Evolutionary conservation across 2,797 vertebrate species (phyloP), one percentile per base, ranked within the genome.

Genomic region (Pseudocheirus occidentalis): DNA sequence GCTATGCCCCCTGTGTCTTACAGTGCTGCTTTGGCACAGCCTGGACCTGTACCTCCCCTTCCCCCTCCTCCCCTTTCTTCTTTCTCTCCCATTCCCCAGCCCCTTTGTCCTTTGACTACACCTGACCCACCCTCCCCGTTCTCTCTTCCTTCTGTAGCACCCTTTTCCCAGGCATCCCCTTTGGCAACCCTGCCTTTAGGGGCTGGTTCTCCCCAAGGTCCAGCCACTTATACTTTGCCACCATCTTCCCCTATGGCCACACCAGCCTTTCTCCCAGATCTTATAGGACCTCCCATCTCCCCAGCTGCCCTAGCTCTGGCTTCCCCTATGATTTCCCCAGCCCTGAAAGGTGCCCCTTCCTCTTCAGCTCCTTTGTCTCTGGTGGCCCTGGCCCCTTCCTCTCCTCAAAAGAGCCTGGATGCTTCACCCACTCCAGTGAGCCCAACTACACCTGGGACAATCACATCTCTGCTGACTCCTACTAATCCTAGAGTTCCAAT

Each of bases 381-480:
- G 0, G 97, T 95, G 21, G 94, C 98, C 46, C 95, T 95, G 0
- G 62, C 50, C 57, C 97, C 94, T 66, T 62, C 97, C 0, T 0
- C 98, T 0, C 56, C 97, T 97, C 99, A 98, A 29, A 97, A 97
- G 93, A 96, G 96, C 28, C 93, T 95, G 98, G 98, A 95, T 97
- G 98, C 98, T 92, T 91, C 95, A 46, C 98, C 99, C 97, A 98
- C 98, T 96, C 91, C 91, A 0, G 94, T 90, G 97, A 97, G 98
- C 95, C 98, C 98, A 18, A 98, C 98, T n/a, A 97, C 98, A 9
- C 93, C 95, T 27, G 96, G 54, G 4, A 55, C 93, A 28, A 40
- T 95, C 89, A 94, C 92, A 57, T 73, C 95, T 59, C n/a, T 56
- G 0, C 56, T 94, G 18, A 40, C 66, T 94, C 94, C 95, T 50